phyloP scores from a whole-genome alignment of 1,140 invertebrate genomes.

The Homalodisca vitripennis region DNA sequence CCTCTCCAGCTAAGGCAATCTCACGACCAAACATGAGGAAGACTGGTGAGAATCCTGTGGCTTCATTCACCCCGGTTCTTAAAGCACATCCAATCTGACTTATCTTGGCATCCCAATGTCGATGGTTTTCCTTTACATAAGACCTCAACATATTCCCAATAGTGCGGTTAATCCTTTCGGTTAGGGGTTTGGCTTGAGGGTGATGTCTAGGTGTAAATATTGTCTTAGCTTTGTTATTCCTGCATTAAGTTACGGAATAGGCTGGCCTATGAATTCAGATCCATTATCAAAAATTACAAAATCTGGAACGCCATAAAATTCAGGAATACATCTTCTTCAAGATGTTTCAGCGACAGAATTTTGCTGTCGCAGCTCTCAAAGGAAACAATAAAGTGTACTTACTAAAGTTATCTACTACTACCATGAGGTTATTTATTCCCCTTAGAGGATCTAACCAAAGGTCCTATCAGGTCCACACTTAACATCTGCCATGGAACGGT shows the following conservation, averaged over 20 bases:
- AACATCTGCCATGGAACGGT: not conserved
- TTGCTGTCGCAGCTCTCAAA: not conserved
- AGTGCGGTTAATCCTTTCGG: not conserved
- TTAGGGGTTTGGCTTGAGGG: slow-evolving; percentile 7
- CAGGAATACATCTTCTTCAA: not conserved
- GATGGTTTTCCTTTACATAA: not conserved
- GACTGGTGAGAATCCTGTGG: not conserved
- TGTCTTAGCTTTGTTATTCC: not conserved
- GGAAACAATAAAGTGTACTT: not conserved
- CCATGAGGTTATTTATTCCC: not conserved
- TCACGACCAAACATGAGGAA: not conserved
- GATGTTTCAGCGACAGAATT: not conserved
- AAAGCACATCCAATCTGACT: not conserved
- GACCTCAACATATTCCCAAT: not conserved
- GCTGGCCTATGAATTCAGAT: not conserved
- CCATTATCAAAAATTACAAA: slow-evolving; percentile 8
- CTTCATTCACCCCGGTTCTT: not conserved
- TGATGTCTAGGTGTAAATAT: not conserved
- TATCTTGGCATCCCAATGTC: not conserved
- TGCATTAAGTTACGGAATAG: not conserved
- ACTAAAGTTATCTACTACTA: not conserved
- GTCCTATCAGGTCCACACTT: slow-evolving; percentile 5
- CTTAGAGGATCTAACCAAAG: not conserved
- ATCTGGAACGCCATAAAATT: not conserved
- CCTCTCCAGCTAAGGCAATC: not conserved